These are phyloP conservation scores for Halisarca cf. caerulea DNA, from an alignment of 37 sponge, comb jelly and placozoan species.

Conservation along the genomic window DNA sequence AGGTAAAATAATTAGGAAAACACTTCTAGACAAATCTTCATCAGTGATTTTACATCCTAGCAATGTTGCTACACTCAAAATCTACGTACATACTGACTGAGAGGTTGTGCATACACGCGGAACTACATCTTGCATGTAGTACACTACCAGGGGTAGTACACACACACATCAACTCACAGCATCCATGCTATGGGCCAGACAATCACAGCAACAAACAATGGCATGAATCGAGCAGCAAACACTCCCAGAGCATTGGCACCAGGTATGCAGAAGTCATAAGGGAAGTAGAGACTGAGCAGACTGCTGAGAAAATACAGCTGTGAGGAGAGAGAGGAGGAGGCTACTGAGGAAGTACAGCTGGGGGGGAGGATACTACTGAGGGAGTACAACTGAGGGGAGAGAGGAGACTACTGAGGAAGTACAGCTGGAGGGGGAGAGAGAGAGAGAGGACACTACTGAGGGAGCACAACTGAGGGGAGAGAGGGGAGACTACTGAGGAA, in stretches of 20 bases:
- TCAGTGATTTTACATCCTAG: no score
- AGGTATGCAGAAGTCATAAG: slow-evolving; percentile 75
- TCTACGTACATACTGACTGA: no score
- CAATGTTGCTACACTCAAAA: no score
- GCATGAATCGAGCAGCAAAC: slow-evolving; percentile 54
- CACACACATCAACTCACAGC: not conserved
- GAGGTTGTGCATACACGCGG: no score
- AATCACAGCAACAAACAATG: slow-evolving; percentile 42
- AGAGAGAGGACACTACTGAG: no score
- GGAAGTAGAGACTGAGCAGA: slow-evolving; percentile 59
- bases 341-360: no score
- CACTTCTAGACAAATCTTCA: no score
- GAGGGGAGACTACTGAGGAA: not conserved
- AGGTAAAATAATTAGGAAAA: no score
- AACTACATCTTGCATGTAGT: no score
- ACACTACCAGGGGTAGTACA: not conserved
- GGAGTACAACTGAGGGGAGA: not conserved
- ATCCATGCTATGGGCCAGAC: slow-evolving; percentile 21
- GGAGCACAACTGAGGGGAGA: no score
- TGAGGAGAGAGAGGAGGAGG: not conserved
- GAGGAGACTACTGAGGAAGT: no score
- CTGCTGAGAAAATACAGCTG: slow-evolving; percentile 69
- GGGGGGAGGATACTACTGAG: no score
- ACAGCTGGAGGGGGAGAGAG: not conserved
- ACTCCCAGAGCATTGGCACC: slow-evolving; percentile 47